These are phyloP conservation scores for Laodelphax striatellus DNA, from an alignment of 1,140 invertebrate species.

Conservation along the genomic window DNA sequence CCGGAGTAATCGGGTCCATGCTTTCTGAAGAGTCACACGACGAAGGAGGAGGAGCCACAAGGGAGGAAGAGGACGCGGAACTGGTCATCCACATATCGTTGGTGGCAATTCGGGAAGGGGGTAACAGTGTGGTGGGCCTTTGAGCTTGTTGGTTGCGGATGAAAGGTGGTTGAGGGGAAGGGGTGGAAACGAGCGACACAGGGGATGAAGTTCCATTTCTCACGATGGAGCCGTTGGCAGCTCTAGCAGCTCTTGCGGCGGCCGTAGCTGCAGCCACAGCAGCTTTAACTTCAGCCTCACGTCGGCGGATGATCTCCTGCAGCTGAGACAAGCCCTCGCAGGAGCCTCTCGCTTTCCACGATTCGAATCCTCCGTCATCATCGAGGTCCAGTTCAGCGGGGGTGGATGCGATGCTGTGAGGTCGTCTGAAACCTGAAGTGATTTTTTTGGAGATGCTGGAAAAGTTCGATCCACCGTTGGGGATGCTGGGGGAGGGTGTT, in stretches of 20 bases:
- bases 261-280: neutral
- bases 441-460: slow-evolving; percentile 10
- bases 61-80: slow-evolving; percentile 17
- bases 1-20: slow-evolving; percentile 6
- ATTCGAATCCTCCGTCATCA: slow-evolving; percentile 19
- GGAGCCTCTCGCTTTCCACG: slow-evolving; percentile 15
- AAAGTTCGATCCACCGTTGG: slow-evolving; percentile 9
- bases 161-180: slow-evolving; percentile 11
- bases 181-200: neutral
- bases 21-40: slow-evolving; percentile 16
- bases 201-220: slow-evolving; percentile 2
- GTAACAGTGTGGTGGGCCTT: slow-evolving; percentile 16
- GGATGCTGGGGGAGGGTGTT: neutral
- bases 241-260: too few species aligned
- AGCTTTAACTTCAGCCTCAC: neutral
- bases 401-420: slow-evolving; percentile 15
- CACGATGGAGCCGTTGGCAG: slow-evolving; percentile 13
- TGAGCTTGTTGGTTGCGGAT: slow-evolving; percentile 12
- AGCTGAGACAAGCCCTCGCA: slow-evolving; percentile 24
- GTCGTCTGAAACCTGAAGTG: slow-evolving; percentile 10
- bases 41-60: slow-evolving; percentile 28
- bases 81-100: neutral
- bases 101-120: slow-evolving; percentile 6
- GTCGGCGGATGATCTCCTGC: slow-evolving; percentile 26
- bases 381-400: slow-evolving; percentile 12